Base-by-base conservation (phyloP, 2,888 invertebrate species). In the Lathronympha strigana region DNA sequence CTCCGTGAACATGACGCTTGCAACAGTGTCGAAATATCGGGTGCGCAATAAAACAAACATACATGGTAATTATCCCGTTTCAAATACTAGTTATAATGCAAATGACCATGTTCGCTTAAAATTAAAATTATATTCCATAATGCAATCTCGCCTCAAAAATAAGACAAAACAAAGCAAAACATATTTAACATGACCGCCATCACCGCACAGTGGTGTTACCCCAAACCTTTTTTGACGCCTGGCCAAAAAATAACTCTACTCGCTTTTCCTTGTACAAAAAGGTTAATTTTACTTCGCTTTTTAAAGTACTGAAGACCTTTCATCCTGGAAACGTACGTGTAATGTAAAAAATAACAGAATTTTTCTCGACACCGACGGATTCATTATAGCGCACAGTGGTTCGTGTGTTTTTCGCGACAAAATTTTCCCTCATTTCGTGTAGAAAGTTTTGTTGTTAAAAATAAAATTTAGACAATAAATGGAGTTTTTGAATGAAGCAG, bases 301-400 rank as follows among this genome's bases (percentile, higher is more conserved):
- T 5, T 19, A 4, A 2, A 8, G 15, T 9, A 25, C 36, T 54
- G 23, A 0, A 2, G 15, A 38, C 40, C 11, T 40, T 15, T 54
- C n/a, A 38, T 9, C 17, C 13, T 9, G 11, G 1, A 11, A 15
- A 8, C 6, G 21, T 1, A 33, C 31, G 50, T 31, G 38, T 50
- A 31, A 33, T 33, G 43, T 57, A 31, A 19, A 38, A 54, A 49
- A 63, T 49, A 40, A 31, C 31, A 15, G 55, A 51, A 55, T 55
- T 63, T 63, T 63, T 55, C 55, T 11, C 17, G 28, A 23, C 54
- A 23, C 63, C 55, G 31, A 63, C 63, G 23, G 50, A 63, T 63
- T 57, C 63, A 63, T 63, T 57, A 43, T 17, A 9, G 49, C 49
- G 28, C n/a, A 43, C 31, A 40, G 38, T 57, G 49, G 31, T 19